A percentile compares a stretch with the other conserved stretches of the same genome.
phyloP scores from a whole-genome alignment of 2,113 vertebrate genomes.

The Gallinago paraguaiae region DNA sequence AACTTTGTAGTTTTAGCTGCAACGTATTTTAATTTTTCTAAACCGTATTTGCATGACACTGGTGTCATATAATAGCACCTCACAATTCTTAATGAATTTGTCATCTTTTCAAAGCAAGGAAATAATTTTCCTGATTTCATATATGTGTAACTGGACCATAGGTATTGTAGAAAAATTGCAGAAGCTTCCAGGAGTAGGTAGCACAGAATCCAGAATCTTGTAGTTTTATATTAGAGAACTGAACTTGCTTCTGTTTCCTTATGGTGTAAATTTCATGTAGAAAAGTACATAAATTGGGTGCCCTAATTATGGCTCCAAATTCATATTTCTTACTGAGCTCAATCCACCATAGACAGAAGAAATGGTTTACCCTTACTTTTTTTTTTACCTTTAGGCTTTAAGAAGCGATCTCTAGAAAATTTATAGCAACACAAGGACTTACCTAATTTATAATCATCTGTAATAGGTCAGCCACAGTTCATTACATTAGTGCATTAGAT shows the following conservation, averaged over 20 bases:
- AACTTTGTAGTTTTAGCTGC: neutral
- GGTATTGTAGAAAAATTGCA: neutral
- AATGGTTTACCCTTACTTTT: neutral
- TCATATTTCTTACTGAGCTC: neutral
- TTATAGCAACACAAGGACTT: constrained; percentile 26
- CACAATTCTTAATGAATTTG: neutral
- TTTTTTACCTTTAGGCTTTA: neutral
- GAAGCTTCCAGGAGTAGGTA: neutral
- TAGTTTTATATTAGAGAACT: neutral
- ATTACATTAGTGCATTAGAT: constrained; percentile 16
- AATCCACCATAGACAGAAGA: neutral
- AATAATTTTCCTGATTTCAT: neutral
- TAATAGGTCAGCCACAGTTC: neutral
- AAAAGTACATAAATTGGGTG: neutral
- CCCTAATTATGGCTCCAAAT: neutral
- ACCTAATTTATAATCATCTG: constrained; percentile 37
- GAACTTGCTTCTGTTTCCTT: neutral
- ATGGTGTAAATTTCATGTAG: neutral
- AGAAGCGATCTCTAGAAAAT: constrained; percentile 10
- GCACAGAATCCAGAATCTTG: neutral
- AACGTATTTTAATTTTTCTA: neutral
- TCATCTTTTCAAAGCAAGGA: neutral
- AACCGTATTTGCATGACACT: neutral
- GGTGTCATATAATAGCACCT: neutral
- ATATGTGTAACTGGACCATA: neutral